phyloP scores from a whole-genome alignment of 2,797 vertebrate genomes.

The Balearica regulorum region DNA sequence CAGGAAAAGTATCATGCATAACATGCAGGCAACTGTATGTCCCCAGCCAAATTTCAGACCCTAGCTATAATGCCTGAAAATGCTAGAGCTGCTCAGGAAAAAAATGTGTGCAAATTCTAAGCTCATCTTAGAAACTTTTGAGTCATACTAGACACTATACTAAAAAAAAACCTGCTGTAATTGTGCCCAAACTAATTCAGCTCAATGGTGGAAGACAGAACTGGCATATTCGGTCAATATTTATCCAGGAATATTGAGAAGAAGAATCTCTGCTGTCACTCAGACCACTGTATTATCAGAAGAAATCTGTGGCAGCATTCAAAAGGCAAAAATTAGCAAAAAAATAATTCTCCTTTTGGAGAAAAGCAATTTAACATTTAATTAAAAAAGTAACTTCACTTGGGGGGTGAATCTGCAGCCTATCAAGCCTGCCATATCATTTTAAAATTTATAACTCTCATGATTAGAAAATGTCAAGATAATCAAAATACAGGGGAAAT shows the following conservation, averaged over 20 bases:
- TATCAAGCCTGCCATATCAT: slow-evolving; percentile 27
- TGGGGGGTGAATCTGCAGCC: background rate
- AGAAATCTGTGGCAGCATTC: background rate
- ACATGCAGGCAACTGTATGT: background rate
- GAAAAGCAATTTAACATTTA: slow-evolving; percentile 41
- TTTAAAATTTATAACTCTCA: slow-evolving; percentile 52
- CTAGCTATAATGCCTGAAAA: background rate
- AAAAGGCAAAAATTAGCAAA: slow-evolving; percentile 17
- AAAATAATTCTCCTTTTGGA: background rate
- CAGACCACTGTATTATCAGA: slow-evolving; percentile 2
- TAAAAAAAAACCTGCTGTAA: background rate
- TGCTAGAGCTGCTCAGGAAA: background rate
- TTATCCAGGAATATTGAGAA: slow-evolving; percentile 28
- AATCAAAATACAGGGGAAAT: slow-evolving; percentile 61
- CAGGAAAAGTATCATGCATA: background rate
- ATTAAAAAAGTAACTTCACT: slow-evolving; percentile 27
- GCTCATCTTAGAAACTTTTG: slow-evolving; percentile 12
- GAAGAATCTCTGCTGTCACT: slow-evolving; percentile 26
- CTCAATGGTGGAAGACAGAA: slow-evolving; percentile 40
- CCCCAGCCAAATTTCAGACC: background rate
- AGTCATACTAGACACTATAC: background rate
- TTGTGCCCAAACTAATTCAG: background rate
- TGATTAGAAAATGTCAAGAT: slow-evolving; percentile 59
- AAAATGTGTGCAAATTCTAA: background rate
- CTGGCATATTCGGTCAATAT: slow-evolving; percentile 43